These are phyloP conservation scores for Eilema caniola DNA, from an alignment of 2,888 invertebrate genomes.

Conservation along the genomic window DNA sequence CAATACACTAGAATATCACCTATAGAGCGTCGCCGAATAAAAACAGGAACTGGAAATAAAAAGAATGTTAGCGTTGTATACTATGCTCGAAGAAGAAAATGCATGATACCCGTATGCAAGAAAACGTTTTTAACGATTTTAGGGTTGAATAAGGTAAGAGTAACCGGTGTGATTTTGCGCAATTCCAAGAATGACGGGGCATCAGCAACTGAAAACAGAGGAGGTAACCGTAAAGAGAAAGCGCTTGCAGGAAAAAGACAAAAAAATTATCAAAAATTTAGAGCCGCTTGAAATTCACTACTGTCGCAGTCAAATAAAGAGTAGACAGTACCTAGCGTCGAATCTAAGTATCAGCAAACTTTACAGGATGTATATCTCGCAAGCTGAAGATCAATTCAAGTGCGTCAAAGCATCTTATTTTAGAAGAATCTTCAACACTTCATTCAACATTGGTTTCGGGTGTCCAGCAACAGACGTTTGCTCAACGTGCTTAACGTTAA, in stretches of 20 bases:
- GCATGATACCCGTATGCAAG: constrained; percentile 1
- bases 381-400: background rate
- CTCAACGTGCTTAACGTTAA: background rate
- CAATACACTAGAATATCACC: background rate
- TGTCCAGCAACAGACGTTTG: background rate
- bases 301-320: background rate
- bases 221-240: background rate
- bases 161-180: background rate
- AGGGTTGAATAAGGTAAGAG: constrained; percentile 6
- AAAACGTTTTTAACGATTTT: background rate
- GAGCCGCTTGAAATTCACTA: background rate
- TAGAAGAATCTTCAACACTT: constrained; percentile 39
- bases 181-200: background rate
- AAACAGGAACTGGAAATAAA: background rate
- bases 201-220: background rate
- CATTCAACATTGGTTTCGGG: constrained; percentile 42
- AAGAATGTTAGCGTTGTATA: background rate
- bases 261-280: background rate
- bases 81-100: background rate
- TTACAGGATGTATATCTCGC: background rate
- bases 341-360: background rate
- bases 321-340: background rate
- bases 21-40: background rate
- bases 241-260: background rate
- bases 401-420: constrained; percentile 33